phyloP scores from a whole-genome alignment of 2,797 vertebrate genomes.

The Brachyrhaphis roseni region DNA sequence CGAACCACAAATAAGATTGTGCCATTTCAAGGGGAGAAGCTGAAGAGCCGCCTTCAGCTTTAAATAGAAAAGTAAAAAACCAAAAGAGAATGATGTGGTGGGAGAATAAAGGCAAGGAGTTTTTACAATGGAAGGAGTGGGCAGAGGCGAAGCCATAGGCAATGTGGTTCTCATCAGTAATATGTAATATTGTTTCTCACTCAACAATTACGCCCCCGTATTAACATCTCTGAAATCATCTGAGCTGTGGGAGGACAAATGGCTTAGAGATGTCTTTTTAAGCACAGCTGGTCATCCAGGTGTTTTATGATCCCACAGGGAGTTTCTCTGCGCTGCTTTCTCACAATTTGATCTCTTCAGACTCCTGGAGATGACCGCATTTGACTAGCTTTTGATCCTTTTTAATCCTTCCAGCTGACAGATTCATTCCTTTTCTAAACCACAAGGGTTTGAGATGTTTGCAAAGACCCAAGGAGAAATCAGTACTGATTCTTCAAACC shows the following conservation, averaged over 20 bases:
- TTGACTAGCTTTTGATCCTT: conserved; percentile 53
- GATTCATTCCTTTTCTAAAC: conserved; percentile 69
- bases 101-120: conserved; percentile 48
- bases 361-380: conserved; percentile 43
- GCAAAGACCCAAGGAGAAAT: conserved; percentile 61
- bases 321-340: conserved; percentile 44
- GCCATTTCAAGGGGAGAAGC: conserved; percentile 56
- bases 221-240: conserved; percentile 49
- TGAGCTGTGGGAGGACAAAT: conserved; percentile 49
- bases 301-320: conserved; percentile 26
- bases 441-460: conserved; percentile 69
- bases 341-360: conserved; percentile 45
- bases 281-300: conserved; percentile 56
- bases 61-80: conserved; percentile 40
- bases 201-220: conserved; percentile 59
- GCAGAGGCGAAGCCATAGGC: conserved; percentile 60
- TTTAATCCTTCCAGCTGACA: conserved; percentile 72
- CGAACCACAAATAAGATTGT: conserved; percentile 61
- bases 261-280: conserved; percentile 26
- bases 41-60: conserved; percentile 34
- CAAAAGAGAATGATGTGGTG: conserved; percentile 32
- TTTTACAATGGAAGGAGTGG: conserved; percentile 70
- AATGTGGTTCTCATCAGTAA: conserved; percentile 77
- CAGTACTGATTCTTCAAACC: conserved; percentile 49
- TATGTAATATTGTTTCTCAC: conserved; percentile 58